Evolutionary conservation across 2,888 invertebrate genomes (phyloP), one percentile per base, ranked within the genome.

Genomic region (Caenorhabditis afra): DNA sequence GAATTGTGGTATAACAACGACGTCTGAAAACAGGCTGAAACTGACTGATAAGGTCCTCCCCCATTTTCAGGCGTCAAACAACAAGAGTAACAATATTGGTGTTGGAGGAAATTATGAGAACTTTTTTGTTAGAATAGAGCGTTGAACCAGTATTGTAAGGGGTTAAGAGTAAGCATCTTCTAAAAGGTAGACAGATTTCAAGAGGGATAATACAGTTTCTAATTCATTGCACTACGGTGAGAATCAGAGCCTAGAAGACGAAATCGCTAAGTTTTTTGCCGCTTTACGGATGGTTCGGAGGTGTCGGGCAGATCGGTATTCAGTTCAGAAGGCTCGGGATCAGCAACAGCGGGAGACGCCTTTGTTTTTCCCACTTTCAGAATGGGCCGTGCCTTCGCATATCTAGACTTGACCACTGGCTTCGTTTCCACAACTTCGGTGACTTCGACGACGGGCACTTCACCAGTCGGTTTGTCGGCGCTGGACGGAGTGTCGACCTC

Each of bases 361-460:
- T 68, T 68, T 14, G 39, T 29, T 37, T 71, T 64, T 16, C 20
- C 8, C 20, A 39, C 0, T 29, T 59, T 66, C 37, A 66, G 18
- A 37, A 49, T 76, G 10, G 76, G 76, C 29, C 45, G 57, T 4
- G 58, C 62, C 12, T 67, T 67, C 18, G 76, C 49, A 20, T 76
- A 76, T 62, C 76, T 62, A 3, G 76, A 76, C n/a, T 68, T 75
- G 23, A 74, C 59, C 16, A 18, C 20, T 50, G 62, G 62, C 20
- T 52, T 70, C 23, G 18, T 16, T 11, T 62, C 71, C 18, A 11
- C 22, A 3, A 22, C 4, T 5, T 12, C 35, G 14, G 29, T n/a
- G 52, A 35, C 4, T 18, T 58, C 41, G 22, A 12, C 16, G 35
- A 37, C 11, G 37, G 35, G n/a, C n/a, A n/a, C 14, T 41, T 22